These are phyloP conservation scores for Resseliella maxima DNA, from an alignment of 2,888 invertebrate genomes.

Conservation along the genomic window DNA sequence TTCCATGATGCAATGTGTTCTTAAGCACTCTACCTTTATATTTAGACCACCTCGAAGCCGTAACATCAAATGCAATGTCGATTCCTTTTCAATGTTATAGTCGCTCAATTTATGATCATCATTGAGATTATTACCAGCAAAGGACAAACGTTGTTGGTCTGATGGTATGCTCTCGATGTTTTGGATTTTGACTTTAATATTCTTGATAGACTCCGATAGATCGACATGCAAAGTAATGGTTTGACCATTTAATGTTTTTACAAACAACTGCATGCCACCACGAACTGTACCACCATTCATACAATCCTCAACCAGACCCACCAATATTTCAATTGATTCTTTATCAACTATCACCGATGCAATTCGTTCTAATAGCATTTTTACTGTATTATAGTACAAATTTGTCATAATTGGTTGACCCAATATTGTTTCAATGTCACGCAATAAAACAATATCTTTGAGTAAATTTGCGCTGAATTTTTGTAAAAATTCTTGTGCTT, in stretches of 20 bases:
- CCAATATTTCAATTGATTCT: constrained; percentile 81
- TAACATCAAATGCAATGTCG: constrained; percentile 87
- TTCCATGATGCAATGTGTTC: no score
- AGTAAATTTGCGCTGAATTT: constrained; percentile 85
- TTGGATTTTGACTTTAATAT: no score
- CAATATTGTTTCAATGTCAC: constrained; percentile 89
- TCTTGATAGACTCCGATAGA: no score
- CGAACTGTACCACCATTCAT: constrained; percentile 77
- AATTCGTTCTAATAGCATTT: constrained; percentile 92
- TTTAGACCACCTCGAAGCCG: constrained; percentile 93
- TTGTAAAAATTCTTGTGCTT: constrained; percentile 87
- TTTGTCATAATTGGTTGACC: constrained; percentile 91
- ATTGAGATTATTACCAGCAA: constrained; percentile 95
- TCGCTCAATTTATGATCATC: constrained; percentile 94
- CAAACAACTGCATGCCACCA: no score
- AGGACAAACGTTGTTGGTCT: constrained; percentile 90
- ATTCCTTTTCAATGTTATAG: constrained; percentile 95
- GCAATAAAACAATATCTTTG: constrained; percentile 76
- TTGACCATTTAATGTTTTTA: no score
- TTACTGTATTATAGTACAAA: constrained; percentile 94
- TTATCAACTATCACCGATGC: constrained; percentile 97
- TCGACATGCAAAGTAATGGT: no score
- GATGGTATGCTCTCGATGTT: constrained; percentile 89
- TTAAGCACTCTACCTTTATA: no score
- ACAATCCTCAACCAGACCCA: constrained; percentile 75